Evolutionary conservation across 2,113 vertebrate genomes (phyloP).

Genomic region (Proterorhinus semilunaris): DNA sequence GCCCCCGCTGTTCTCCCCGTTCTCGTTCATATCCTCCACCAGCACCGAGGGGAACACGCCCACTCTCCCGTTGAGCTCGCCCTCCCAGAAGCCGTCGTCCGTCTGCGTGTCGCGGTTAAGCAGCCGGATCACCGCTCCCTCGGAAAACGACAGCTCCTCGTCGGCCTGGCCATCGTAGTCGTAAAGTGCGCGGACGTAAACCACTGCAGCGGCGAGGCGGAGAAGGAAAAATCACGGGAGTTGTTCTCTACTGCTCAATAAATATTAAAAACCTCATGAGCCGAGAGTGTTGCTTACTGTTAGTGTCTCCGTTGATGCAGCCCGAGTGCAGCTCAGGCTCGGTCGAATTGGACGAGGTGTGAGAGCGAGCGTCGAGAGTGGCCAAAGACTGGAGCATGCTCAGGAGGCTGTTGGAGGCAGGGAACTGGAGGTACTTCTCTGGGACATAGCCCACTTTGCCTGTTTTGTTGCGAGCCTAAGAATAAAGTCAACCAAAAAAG

Average conservation of each 20-base stretch:
- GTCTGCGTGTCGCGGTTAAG: slow-evolving; percentile 95
- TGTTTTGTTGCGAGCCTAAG: slow-evolving; percentile 90
- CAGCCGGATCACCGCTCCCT: slow-evolving; percentile 95
- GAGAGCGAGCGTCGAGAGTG: slow-evolving; percentile 88
- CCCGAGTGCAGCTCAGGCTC: slow-evolving; percentile 88
- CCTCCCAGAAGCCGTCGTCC: slow-evolving; percentile 98
- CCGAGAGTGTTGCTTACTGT: slow-evolving; percentile 74
- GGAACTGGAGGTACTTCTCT: slow-evolving; percentile 98
- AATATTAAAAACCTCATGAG: neutral
- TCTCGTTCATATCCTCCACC: slow-evolving; percentile 92
- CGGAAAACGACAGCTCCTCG: slow-evolving; percentile 92
- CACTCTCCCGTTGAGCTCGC: slow-evolving; percentile 88
- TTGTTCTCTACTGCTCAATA: neutral
- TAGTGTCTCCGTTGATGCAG: slow-evolving; percentile 90
- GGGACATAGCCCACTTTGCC: slow-evolving; percentile 95
- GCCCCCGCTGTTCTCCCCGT: slow-evolving; percentile 79
- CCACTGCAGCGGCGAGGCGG: slow-evolving; percentile 70
- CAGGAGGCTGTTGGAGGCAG: slow-evolving; percentile 92
- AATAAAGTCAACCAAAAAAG: neutral
- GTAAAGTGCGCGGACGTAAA: slow-evolving; percentile 96
- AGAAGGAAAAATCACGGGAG: slow-evolving; percentile 9
- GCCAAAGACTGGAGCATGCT: slow-evolving; percentile 97
- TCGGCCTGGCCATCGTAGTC: slow-evolving; percentile 97
- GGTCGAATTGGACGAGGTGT: slow-evolving; percentile 93
- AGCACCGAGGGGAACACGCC: slow-evolving; percentile 96